Percentiles rank a stretch among this genome's conserved stretches.
Evolutionary conservation across 2,888 invertebrate species (phyloP).

Genomic region (Scaptomyza reducta): DNA sequence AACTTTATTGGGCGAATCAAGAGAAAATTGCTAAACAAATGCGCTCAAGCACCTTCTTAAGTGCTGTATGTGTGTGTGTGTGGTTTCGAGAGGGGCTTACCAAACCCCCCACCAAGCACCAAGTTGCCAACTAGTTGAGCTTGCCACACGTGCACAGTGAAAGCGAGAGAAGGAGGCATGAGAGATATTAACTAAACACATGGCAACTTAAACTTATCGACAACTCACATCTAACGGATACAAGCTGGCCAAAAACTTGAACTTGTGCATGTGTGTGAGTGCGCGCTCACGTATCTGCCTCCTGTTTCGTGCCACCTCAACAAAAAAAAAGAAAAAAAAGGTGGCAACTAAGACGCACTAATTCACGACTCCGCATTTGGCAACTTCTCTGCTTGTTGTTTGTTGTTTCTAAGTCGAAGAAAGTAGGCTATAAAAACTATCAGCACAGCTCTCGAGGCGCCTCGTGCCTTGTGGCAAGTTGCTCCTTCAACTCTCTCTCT

Average conservation of each 20-base stretch:
- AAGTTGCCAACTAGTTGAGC: constrained; percentile 73
- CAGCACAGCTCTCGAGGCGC: constrained; percentile 65
- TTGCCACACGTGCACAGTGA: constrained; percentile 14
- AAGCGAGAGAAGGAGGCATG: neutral
- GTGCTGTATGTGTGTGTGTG: constrained; percentile 19
- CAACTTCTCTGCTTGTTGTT: constrained; percentile 31
- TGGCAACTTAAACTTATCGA: constrained; percentile 74
- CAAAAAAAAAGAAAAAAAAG: constrained; percentile 8
- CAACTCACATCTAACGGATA: constrained; percentile 70
- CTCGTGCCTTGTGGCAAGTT: constrained; percentile 48
- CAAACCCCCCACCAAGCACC: neutral
- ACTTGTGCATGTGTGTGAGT: neutral
- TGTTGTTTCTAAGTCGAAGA: constrained; percentile 39
- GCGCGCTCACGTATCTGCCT: constrained; percentile 9
- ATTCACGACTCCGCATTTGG: constrained; percentile 54
- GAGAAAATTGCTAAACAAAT: constrained; percentile 76
- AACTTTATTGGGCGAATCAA: constrained; percentile 76
- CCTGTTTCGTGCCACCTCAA: neutral
- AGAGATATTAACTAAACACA: constrained; percentile 66
- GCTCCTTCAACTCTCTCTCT: constrained; percentile 32
- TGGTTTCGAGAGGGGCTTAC: neutral
- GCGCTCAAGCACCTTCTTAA: constrained; percentile 70
- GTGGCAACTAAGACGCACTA: constrained; percentile 64
- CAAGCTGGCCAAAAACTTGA: constrained; percentile 58
- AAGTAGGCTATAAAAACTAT: constrained; percentile 77